Conservation (phyloP, 2,888 invertebrate genomes). For the Nephrocerus scutellatus region DNA sequence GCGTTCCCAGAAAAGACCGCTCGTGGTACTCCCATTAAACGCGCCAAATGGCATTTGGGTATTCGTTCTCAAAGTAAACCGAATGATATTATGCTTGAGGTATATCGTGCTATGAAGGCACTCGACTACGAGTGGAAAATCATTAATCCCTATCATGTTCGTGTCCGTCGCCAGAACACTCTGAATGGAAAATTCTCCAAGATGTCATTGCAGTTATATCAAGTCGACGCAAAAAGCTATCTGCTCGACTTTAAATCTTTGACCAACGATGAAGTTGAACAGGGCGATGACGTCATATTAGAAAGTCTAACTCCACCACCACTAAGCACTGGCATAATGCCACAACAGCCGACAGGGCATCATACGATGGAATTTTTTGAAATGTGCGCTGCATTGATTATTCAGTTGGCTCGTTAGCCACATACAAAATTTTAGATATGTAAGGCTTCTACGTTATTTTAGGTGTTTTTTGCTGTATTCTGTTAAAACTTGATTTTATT, state of each 20-base stretch:
- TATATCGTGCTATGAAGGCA: conserved; percentile 97
- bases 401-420: conserved; percentile 92
- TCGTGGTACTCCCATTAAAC: conserved; percentile 71
- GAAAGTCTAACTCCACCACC: conserved; percentile 47
- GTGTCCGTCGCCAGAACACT: conserved; percentile 85
- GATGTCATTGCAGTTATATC: conserved; percentile 98
- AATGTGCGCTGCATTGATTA: conserved; percentile 98
- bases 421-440: too few species aligned
- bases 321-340: conserved; percentile 33
- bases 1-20: conserved; percentile 45
- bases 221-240: conserved; percentile 97
- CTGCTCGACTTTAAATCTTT: conserved; percentile 95
- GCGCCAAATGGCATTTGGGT: conserved; percentile 98
- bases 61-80: conserved; percentile 98
- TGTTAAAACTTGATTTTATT: too few species aligned
- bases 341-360: conserved; percentile 59
- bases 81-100: conserved; percentile 99
- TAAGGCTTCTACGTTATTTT: too few species aligned
- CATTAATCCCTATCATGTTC: conserved; percentile 92
- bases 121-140: conserved; percentile 99
- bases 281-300: conserved; percentile 48
- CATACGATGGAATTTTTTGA: conserved; percentile 99
- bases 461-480: too few species aligned
- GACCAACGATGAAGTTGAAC: conserved; percentile 66
- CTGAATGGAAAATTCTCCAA: conserved; percentile 81